phyloP scores from a whole-genome alignment of 2,113 vertebrate genomes.

The Gallinago paraguaiae region DNA sequence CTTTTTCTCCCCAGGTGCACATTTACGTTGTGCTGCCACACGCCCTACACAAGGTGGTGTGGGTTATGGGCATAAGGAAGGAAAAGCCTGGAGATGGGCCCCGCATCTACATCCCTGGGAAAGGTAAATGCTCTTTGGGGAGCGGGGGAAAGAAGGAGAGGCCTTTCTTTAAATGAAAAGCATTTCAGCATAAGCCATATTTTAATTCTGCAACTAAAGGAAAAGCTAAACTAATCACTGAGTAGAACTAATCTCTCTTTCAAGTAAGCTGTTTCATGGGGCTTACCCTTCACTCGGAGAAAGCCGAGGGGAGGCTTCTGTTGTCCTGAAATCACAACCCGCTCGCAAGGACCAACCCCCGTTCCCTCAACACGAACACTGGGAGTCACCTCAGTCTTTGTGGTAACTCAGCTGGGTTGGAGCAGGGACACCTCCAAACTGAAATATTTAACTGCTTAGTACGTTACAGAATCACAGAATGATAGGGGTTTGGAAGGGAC shows the following conservation, averaged over 20 bases:
- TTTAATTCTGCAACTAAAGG: background rate
- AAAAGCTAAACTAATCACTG: background rate
- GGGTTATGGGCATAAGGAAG: background rate
- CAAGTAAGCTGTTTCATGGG: background rate
- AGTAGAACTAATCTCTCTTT: constrained; percentile 29
- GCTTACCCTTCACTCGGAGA: background rate
- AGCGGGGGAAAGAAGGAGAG: background rate
- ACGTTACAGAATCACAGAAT: too few relatives aligned
- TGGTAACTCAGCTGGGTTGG: background rate
- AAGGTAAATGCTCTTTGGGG: background rate
- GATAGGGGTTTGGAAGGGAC: too few relatives aligned
- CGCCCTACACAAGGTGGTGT: background rate
- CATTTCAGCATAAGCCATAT: background rate
- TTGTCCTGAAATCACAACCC: background rate
- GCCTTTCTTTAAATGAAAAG: background rate
- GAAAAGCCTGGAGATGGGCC: background rate
- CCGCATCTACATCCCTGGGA: background rate
- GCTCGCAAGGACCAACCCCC: fast-evolving
- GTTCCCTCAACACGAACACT: fast-evolving
- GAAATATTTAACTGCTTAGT: background rate
- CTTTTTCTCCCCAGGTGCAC: background rate
- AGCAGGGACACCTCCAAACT: fast-evolving
- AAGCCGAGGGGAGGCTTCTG: background rate
- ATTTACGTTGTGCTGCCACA: background rate
- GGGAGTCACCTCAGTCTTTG: background rate